Base-by-base conservation (phyloP, 2,888 invertebrate species). In the Alentia gelatinosa region DNA sequence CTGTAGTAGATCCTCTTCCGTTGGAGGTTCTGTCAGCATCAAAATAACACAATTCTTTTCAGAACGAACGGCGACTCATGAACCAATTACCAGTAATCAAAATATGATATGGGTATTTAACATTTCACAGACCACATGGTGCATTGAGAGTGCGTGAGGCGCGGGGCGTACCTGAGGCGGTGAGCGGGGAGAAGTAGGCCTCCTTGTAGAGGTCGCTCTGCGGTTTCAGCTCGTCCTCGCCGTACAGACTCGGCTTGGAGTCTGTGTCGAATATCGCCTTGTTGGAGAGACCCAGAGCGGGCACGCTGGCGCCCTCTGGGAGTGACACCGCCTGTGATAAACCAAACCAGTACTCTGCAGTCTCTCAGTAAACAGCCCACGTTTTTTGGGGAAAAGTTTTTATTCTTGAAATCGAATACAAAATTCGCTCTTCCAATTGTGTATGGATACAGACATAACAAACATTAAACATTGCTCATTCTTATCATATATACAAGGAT, bases 221-320 rank as follows among this genome's bases (percentile, higher is more conserved):
- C 40, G 94, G 92, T 42, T 94, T 94, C 79, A 96, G 95, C 42
- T 96, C 35, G 50, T 50, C 56, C n/a, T 50, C 89, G 0, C 84
- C 92, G 42, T 96, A 93, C 74, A 96, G 79, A 19, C 33, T 79
- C 30, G 42, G 42, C 0, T 26, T 83, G 1, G 42, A 3, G 50
- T 5, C 95, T n/a, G 94, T 93, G 75, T 94, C 93, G 90, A 97
- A 98, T 40, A 98, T 97, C 0, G 99, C 98, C 96, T 99, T 99
- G 96, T 99, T 99, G 1, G 99, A 99, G 33, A 99, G 96, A 0
- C 99, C 99, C 19, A 99, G 97, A 0, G 99, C 98, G 15, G 99
- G 99, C 0, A 99, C 98, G 0, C 98, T 97, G 0, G 99, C 99
- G 23, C 98, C 98, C 90, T 96, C 96, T 42, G 96, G 95, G 5